Evolutionary conservation across 2,797 vertebrate genomes (phyloP), one percentile per base, ranked within the genome.

Genomic region (Xenentodon cancila): DNA sequence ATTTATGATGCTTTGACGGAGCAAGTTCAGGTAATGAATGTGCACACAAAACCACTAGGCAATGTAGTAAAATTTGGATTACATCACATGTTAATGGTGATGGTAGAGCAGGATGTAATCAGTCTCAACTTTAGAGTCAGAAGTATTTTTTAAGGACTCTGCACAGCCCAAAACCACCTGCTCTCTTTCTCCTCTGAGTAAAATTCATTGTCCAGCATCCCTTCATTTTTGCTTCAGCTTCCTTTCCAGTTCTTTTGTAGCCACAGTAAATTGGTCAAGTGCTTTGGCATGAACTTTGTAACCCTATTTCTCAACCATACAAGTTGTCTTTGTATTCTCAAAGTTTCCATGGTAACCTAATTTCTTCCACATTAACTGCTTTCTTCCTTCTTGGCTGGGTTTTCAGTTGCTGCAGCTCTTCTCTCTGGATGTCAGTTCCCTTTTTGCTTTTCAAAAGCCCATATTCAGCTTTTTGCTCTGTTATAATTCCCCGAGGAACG

Each of bases 331-430:
- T 88, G 79, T 88, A 49, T 79, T 75, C 71, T 50, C 64, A 66
- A 86, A 43, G 82, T 84, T 77, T 75, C 84, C 81, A 85, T 87
- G 77, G 85, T 56, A 76, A 88, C 77, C 50, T 73, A 51, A 84
- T 85, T 82, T 88, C 84, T 83, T 84, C 71, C 81, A 81, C 71
- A 80, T 71, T 80, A 85, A 76, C 72, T 71, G 71, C 62, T 79
- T 76, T 87, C 68, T 77, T 78, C 57, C 71, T 37, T 46, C 66
- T 77, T 71, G 71, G 65, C 67, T 50, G 40, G 54, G 63, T 64
- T 75, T 67, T 82, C 56, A 47, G 73, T 62, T 17, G 46, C 69
- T 69, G 53, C 51, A 64, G 59, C 70, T 75, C 68, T 66, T 63
- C 58, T 69, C 46, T 61, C 27, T 56, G 54, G 15, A 58, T 75